Evolutionary conservation across 2,113 vertebrate species (phyloP).

Genomic region (Sebastes fasciatus): DNA sequence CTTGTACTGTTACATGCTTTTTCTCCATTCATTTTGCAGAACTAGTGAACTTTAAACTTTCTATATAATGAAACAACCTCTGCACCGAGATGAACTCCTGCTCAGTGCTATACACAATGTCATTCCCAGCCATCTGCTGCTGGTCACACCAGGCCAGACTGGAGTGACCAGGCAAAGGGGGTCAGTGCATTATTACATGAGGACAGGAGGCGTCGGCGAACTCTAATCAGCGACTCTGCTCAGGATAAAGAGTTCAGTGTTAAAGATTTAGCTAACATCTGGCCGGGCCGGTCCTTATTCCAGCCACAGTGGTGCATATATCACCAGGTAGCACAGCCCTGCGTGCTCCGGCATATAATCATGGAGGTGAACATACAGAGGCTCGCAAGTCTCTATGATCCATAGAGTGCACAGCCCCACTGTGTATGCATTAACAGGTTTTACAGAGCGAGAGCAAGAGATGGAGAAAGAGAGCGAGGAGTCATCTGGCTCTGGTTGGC

Average conservation of each 20-base stretch:
- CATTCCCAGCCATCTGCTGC: constrained; percentile 57
- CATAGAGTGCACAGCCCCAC: constrained; percentile 4
- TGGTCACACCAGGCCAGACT: constrained; percentile 33
- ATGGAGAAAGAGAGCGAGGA: constrained; percentile 9
- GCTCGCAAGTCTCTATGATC: background rate
- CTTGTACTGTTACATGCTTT: background rate
- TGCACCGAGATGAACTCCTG: constrained; percentile 17
- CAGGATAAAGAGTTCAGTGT: constrained; percentile 52
- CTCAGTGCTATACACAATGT: background rate
- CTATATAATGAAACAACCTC: constrained; percentile 7
- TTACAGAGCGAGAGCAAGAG: constrained; percentile 16
- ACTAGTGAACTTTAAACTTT: background rate
- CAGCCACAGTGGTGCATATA: constrained; percentile 1
- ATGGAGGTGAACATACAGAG: constrained; percentile 7
- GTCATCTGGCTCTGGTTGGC: constrained; percentile 43
- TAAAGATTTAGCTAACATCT: constrained; percentile 65
- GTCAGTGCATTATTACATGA: constrained; percentile 47
- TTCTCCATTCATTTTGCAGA: background rate
- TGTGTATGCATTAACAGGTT: constrained; percentile 26
- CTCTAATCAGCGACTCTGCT: constrained; percentile 57
- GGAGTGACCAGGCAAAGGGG: constrained; percentile 16
- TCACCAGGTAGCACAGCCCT: constrained; percentile 12
- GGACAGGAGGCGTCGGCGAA: constrained; percentile 46
- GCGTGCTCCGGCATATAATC: constrained; percentile 11
- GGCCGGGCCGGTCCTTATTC: constrained; percentile 18